Conservation (phyloP, 2,888 invertebrate genomes). For the Scelioninae gen. 1 region DNA sequence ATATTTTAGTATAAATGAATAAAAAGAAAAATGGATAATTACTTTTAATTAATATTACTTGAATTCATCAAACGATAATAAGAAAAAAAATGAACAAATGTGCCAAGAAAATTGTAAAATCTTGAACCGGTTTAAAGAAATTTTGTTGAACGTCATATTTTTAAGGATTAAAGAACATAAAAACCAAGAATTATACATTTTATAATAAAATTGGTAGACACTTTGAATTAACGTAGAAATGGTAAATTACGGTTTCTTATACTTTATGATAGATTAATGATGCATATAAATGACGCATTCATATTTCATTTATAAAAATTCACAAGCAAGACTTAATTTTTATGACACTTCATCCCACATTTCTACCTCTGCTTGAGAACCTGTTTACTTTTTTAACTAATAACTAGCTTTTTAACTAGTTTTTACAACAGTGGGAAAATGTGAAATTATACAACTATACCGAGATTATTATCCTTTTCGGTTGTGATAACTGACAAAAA, state of each 20-base stretch:
- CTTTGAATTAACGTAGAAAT: constrained; percentile 7
- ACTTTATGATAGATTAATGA: constrained; percentile 18
- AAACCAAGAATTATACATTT: too few relatives aligned
- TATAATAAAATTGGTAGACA: not conserved
- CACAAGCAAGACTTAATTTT: constrained; percentile 12
- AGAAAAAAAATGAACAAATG: not conserved
- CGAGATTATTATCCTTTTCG: not conserved
- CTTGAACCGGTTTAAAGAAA: not conserved
- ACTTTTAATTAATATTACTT: too few relatives aligned
- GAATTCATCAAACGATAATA: too few relatives aligned
- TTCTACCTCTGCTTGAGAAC: constrained; percentile 16
- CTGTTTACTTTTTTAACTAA: constrained; percentile 20
- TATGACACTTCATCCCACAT: constrained; percentile 29
- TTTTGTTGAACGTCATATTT: not conserved
- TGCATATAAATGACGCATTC: constrained; percentile 18
- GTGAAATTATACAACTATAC: not conserved
- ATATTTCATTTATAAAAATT: constrained; percentile 26
- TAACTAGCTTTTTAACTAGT: constrained; percentile 2
- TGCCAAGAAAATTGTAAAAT: not conserved
- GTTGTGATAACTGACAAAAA: too few relatives aligned
- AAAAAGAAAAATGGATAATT: too few relatives aligned
- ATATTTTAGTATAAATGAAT: too few relatives aligned
- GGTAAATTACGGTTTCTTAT: constrained; percentile 21
- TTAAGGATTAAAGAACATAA: not conserved
- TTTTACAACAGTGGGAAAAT: not conserved